phyloP scores from a whole-genome alignment of 2,113 vertebrate species.

The Carassius carassius region DNA sequence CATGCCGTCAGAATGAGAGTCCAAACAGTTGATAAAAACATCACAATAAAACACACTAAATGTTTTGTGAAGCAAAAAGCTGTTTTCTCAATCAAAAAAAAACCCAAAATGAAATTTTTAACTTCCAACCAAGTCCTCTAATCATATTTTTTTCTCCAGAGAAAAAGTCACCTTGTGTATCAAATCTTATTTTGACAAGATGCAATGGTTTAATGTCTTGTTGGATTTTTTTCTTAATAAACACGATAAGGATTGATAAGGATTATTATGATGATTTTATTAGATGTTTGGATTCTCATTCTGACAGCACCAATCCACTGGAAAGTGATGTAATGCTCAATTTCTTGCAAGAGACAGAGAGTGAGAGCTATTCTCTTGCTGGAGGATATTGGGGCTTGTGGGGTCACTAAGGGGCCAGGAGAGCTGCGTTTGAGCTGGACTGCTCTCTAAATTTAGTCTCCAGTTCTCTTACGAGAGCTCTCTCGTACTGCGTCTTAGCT shows the following conservation, averaged over 20 bases:
- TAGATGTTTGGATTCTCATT: not conserved
- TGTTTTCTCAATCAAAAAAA: not conserved
- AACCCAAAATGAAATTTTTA: not conserved
- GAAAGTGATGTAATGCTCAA: not conserved
- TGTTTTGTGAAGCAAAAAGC: not conserved
- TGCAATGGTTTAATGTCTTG: not conserved
- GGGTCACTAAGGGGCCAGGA: conserved; percentile 49
- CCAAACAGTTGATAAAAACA: not conserved
- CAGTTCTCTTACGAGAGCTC: too few species aligned
- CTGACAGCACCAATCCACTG: not conserved
- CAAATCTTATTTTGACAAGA: not conserved
- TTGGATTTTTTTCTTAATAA: not conserved
- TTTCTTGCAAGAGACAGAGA: not conserved
- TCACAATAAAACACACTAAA: too few species aligned
- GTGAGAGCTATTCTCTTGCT: conserved; percentile 10
- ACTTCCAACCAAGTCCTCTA: not conserved
- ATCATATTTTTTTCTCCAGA: not conserved
- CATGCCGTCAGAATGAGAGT: not conserved
- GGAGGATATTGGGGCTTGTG: conserved; percentile 37
- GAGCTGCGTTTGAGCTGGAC: conserved; percentile 43
- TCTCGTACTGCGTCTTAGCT: too few species aligned
- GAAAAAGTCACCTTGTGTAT: not conserved
- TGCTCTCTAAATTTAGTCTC: conserved; percentile 62
- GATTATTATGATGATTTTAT: not conserved
- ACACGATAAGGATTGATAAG: too few species aligned